These are phyloP conservation scores for Acanthisitta chloris DNA, from an alignment of 2,113 vertebrate genomes.

Conservation along the genomic window DNA sequence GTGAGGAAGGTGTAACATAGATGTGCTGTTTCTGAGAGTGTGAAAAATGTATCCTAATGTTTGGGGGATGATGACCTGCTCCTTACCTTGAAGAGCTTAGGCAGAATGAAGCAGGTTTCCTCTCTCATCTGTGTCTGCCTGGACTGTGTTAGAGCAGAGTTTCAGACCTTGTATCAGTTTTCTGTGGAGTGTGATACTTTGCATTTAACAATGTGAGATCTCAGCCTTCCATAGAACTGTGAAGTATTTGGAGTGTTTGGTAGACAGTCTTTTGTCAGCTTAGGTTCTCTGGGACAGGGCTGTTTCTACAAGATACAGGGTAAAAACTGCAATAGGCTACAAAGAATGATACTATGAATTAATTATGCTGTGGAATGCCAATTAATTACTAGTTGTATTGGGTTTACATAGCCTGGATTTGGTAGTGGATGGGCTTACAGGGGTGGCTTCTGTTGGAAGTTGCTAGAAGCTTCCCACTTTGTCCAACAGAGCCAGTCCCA, in stretches of 20 bases:
- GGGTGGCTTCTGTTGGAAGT: not conserved
- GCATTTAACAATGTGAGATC: not conserved
- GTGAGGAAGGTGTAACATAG: not conserved
- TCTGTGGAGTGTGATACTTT: not conserved
- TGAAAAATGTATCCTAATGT: not conserved
- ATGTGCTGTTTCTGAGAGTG: not conserved
- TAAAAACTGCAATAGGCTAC: not conserved
- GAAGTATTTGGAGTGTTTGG: not conserved
- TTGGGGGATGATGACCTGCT: not conserved
- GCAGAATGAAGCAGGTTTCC: not conserved
- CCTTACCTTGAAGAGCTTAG: not conserved
- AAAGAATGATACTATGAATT: accelerated
- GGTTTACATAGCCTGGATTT: not conserved
- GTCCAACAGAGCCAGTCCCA: accelerated
- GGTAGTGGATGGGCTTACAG: not conserved
- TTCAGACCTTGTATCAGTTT: not conserved
- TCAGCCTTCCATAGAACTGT: accelerated
- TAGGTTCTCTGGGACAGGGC: not conserved
- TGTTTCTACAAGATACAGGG: not conserved
- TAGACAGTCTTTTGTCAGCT: not conserved
- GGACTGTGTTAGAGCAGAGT: not conserved
- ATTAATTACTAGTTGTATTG: not conserved
- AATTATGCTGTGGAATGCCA: not conserved
- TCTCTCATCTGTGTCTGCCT: not conserved
- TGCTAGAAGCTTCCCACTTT: not conserved